These are phyloP conservation scores for Callipepla californica DNA, from an alignment of 2,113 vertebrate species.

Conservation along the genomic window DNA sequence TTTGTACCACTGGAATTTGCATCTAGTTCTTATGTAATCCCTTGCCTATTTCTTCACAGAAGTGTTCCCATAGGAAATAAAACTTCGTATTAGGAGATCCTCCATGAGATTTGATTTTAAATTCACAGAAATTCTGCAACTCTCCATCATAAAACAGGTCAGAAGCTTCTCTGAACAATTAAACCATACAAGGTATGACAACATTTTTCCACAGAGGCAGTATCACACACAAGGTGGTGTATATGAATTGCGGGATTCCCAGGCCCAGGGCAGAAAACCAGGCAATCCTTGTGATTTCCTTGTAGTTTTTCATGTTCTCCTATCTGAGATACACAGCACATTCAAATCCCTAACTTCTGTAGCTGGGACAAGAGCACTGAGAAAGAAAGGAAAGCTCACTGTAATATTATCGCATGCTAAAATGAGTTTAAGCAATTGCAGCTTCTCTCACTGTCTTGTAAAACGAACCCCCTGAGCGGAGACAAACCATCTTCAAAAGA, in stretches of 20 bases:
- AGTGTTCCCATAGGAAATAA: constrained; percentile 44
- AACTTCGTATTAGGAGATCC: background rate
- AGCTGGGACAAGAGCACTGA: background rate
- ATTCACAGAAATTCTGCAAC: background rate
- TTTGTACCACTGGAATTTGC: constrained; percentile 53
- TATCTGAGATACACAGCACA: background rate
- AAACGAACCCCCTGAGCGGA: background rate
- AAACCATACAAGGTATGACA: background rate
- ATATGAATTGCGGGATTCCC: background rate
- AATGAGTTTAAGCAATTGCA: background rate
- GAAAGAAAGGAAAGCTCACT: background rate
- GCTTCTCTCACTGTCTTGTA: background rate
- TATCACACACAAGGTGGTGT: background rate
- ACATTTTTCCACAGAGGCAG: constrained; percentile 58
- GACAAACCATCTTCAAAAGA: constrained; percentile 43
- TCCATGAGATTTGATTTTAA: constrained; percentile 11
- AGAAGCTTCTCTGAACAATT: background rate
- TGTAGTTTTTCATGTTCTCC: constrained; percentile 3
- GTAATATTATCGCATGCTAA: background rate
- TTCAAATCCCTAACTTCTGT: background rate
- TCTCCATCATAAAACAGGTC: background rate
- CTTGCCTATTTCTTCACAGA: constrained; percentile 21
- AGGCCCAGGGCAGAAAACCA: background rate
- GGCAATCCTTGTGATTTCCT: background rate
- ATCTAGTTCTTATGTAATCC: constrained; percentile 37